A percentile compares a stretch with the other conserved stretches of the same genome.
Conservation (phyloP, 1,140 invertebrate species). For the Oedothorax gibbosus region DNA sequence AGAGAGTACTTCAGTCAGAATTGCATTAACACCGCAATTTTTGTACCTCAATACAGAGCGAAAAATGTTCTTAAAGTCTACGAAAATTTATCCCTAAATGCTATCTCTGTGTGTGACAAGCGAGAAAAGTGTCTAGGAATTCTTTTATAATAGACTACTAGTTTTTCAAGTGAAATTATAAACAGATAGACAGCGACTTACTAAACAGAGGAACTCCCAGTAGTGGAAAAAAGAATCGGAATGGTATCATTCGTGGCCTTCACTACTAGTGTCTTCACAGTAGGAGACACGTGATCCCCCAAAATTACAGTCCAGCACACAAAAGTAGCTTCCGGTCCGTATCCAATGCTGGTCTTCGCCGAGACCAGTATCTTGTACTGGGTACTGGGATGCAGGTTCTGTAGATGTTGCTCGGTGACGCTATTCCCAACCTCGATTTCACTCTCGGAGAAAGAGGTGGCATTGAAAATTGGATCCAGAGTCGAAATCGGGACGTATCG, state of each 20-base stretch:
- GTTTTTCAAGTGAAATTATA: no score
- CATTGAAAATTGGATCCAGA: conserved; percentile 37
- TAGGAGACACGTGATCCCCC: conserved; percentile 51
- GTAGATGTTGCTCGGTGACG: neutral
- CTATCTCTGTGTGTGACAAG: no score
- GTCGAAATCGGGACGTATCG: conserved; percentile 31
- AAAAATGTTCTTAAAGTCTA: no score
- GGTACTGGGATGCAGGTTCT: conserved; percentile 44
- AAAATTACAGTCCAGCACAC: conserved; percentile 40
- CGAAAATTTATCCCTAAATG: no score
- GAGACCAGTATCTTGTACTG: conserved; percentile 8
- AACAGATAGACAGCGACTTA: conserved; percentile 10
- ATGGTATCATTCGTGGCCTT: conserved; percentile 50
- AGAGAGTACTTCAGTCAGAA: no score
- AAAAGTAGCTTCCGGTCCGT: conserved; percentile 10
- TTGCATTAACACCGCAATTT: no score
- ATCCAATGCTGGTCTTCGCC: conserved; percentile 27
- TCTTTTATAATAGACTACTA: no score
- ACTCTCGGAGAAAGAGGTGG: neutral
- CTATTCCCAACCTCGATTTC: neutral
- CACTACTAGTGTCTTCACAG: conserved; percentile 9
- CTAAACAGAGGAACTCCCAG: conserved; percentile 48
- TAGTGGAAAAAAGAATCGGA: conserved; percentile 46
- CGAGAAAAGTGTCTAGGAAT: no score
- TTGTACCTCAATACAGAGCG: no score